phyloP scores from a whole-genome alignment of 2,113 vertebrate species.

The mouse (Mus musculus) region DNA sequence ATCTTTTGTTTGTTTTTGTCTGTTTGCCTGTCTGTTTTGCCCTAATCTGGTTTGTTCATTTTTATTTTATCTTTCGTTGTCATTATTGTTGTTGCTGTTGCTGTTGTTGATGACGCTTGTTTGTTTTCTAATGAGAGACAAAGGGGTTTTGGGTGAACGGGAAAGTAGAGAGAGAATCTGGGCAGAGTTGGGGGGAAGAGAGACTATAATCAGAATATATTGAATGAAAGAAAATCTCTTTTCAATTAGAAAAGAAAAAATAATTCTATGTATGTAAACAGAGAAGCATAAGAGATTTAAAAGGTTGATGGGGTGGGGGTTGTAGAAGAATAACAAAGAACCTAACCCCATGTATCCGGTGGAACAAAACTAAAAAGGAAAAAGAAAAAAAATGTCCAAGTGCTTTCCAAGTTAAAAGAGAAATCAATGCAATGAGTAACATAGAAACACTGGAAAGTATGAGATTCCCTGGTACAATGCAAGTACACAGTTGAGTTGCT shows the following conservation, averaged over 20 bases:
- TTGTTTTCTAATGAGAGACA: background rate
- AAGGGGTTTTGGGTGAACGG: background rate
- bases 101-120: background rate
- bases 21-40: background rate
- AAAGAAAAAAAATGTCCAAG: background rate
- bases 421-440: background rate
- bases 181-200: background rate
- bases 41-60: background rate
- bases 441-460: background rate
- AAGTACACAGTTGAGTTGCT: no score
- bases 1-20: background rate
- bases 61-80: background rate
- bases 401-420: background rate
- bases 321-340: background rate
- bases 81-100: background rate
- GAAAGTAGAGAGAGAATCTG: background rate
- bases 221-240: background rate
- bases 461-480: no score
- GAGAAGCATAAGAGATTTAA: background rate
- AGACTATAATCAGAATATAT: background rate
- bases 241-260: background rate
- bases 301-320: background rate
- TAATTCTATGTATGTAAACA: background rate
- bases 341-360: background rate
- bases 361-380: background rate